phyloP scores from a whole-genome alignment of 2,113 vertebrate species.

The Platycercus adscitus region DNA sequence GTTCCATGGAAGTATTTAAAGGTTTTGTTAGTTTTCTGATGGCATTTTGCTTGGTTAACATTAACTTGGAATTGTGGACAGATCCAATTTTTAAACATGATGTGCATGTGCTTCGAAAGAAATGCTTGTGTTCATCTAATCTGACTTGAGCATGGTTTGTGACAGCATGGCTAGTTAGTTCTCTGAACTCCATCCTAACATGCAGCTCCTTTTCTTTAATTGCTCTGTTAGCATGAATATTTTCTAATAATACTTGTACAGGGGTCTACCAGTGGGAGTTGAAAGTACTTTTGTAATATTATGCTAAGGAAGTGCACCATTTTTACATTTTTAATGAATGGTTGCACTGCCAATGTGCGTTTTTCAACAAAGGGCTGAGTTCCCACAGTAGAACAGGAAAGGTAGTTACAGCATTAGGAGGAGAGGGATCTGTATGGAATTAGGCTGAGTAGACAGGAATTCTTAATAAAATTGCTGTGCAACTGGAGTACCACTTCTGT shows the following conservation, averaged over 20 bases:
- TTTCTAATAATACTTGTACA: not conserved
- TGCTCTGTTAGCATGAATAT: not conserved
- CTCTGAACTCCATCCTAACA: not conserved
- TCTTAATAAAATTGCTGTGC: not conserved
- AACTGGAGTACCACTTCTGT: not conserved
- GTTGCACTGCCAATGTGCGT: not conserved
- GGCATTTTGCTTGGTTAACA: not conserved
- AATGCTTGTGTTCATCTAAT: not conserved
- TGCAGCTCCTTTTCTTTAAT: not conserved
- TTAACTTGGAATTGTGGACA: not conserved
- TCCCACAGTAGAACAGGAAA: not conserved
- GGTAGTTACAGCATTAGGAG: not conserved
- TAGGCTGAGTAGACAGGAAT: not conserved
- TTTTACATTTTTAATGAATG: not conserved
- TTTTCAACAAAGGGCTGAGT: not conserved
- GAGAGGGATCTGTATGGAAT: not conserved
- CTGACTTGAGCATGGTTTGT: not conserved
- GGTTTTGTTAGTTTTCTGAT: not conserved
- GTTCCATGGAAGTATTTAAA: not conserved
- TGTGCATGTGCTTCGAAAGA: not conserved
- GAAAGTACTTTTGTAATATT: not conserved
- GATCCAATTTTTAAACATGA: not conserved
- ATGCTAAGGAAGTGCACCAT: not conserved
- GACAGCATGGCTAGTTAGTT: not conserved
- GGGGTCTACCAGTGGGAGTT: not conserved